phyloP scores from a whole-genome alignment of 2,797 vertebrate species.

The Acestrorhynchus altus region DNA sequence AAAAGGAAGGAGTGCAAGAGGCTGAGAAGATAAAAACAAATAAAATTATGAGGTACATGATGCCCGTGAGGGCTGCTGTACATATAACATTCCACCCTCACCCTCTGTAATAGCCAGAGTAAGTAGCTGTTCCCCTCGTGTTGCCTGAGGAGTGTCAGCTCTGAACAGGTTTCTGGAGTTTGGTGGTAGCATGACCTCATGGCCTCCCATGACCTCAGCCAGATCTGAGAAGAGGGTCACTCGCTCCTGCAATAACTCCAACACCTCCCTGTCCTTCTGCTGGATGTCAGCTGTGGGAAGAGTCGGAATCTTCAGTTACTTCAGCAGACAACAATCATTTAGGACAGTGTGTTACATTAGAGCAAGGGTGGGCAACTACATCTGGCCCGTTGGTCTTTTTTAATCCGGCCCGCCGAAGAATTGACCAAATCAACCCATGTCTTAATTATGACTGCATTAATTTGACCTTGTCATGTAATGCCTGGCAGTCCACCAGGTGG shows the following conservation, averaged over 20 bases:
- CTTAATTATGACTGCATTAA: too few species aligned
- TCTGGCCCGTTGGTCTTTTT: too few species aligned
- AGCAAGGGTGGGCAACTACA: too few species aligned
- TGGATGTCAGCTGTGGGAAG: constrained; percentile 75
- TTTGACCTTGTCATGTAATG: too few species aligned
- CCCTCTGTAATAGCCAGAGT: constrained; percentile 85
- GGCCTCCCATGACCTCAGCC: constrained; percentile 73
- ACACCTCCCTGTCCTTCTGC: constrained; percentile 78
- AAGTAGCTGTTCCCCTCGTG: constrained; percentile 84
- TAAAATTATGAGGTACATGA: neutral
- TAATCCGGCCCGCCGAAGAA: too few species aligned
- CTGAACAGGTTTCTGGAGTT: constrained; percentile 84
- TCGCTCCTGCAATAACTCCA: constrained; percentile 80
- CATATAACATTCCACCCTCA: constrained; percentile 56
- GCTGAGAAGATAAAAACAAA: neutral
- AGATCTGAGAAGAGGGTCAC: constrained; percentile 79
- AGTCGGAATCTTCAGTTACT: neutral
- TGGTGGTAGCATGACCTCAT: constrained; percentile 64
- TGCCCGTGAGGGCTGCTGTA: neutral
- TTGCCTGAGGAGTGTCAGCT: constrained; percentile 79
- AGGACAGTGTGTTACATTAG: neutral
- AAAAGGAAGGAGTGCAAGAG: neutral
- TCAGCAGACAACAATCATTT: neutral
- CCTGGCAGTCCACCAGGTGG: too few species aligned
- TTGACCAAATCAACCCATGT: too few species aligned